These are phyloP conservation scores for Cynopterus sphinx DNA, from an alignment of 2,797 vertebrate genomes.

Conservation along the genomic window DNA sequence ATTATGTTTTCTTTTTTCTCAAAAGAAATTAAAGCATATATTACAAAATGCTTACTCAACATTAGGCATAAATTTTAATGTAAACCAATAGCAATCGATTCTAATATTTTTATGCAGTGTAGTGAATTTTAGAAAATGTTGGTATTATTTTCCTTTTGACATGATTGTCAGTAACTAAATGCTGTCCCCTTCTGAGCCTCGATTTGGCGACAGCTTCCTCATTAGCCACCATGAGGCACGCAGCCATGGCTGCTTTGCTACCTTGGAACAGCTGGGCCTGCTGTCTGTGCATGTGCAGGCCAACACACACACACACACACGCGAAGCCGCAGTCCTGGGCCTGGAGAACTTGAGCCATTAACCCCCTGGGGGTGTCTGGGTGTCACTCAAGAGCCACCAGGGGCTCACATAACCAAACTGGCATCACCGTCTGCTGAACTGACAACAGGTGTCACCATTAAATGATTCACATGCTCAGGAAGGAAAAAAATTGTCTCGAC, in stretches of 20 bases:
- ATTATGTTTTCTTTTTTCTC: background rate
- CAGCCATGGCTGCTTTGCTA: background rate
- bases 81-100: background rate
- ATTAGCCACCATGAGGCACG: background rate
- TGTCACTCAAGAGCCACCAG: background rate
- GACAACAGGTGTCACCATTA: background rate
- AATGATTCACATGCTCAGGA: background rate
- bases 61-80: background rate
- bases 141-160: background rate
- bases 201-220: background rate
- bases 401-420: background rate
- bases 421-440: background rate
- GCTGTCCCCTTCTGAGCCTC: background rate
- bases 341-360: background rate
- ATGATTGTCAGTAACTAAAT: background rate
- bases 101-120: background rate
- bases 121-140: background rate
- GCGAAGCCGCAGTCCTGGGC: too few species aligned
- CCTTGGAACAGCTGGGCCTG: background rate
- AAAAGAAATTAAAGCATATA: background rate
- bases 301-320: background rate
- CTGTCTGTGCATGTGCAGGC: background rate
- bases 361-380: background rate
- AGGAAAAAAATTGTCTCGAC: background rate
- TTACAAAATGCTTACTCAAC: background rate